Evolutionary conservation across 2,113 vertebrate genomes (phyloP).

Genomic region (Cebus imitator): DNA sequence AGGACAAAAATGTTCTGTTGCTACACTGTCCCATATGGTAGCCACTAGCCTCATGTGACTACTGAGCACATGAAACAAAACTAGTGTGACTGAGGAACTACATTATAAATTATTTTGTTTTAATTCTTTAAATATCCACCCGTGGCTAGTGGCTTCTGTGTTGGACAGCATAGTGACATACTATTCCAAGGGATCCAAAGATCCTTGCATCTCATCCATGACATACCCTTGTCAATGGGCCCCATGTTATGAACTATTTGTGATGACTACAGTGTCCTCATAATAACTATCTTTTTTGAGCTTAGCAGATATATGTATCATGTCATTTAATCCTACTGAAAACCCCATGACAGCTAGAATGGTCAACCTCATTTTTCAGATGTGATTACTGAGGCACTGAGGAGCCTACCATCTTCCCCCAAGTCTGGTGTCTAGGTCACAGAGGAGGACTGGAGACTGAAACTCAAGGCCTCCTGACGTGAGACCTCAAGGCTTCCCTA

Average conservation of each 20-base stretch:
- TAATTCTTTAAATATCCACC: neutral
- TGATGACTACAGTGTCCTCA: neutral
- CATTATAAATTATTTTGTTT: neutral
- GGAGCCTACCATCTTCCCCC: neutral
- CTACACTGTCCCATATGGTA: too few species aligned
- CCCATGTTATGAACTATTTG: neutral
- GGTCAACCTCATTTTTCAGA: neutral
- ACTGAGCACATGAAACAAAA: neutral
- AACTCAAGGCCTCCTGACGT: neutral
- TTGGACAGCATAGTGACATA: neutral
- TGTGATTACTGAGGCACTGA: neutral
- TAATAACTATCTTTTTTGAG: neutral
- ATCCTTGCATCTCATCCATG: neutral
- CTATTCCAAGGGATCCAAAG: neutral
- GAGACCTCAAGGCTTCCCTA: neutral
- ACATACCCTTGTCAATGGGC: neutral
- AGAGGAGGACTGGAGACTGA: neutral
- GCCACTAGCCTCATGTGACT: neutral
- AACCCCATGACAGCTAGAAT: neutral
- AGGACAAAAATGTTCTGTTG: neutral
- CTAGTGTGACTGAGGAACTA: neutral
- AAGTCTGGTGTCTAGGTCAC: neutral
- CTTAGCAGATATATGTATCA: neutral
- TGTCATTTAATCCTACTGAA: neutral
- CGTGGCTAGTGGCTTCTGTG: neutral